Base-by-base conservation (phyloP, 2,888 invertebrate species). In the Caenorhabditis zanzibari region DNA sequence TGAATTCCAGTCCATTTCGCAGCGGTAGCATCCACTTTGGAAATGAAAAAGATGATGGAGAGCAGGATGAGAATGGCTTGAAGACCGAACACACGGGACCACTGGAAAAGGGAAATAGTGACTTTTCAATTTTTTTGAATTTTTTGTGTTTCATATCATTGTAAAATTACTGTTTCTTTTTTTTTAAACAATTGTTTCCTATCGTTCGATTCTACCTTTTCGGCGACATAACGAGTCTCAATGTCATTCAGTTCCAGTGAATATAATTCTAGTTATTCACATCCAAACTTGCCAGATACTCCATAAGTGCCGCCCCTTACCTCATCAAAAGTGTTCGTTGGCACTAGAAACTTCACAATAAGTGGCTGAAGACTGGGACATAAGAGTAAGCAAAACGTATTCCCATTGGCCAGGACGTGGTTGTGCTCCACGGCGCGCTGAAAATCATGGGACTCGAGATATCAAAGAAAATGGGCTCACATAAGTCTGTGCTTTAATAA, bases 331-430 rank as follows among this genome's bases (percentile, higher is more conserved):
- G 81, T 84, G 69, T 84, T 82, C 32, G 75, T 56, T 16, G 66
- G 73, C n/a, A 85, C 85, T 7, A 86, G 35, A 24, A 59, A 71
- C 24, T 85, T 83, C n/a, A 85, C 58, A 4, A 86, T n/a, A 7
- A 79, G 44, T 2, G 86, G 85, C 9, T 81, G 77, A 10, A 74
- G 22, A 56, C 80, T 77, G 2, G 83, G 68, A 59, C 79, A 79
- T 6, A 83, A 26, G n/a, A 84, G 85, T 19, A 86, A 83, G 35
- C 83, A 83, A 24, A 81, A 52, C 1, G 85, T 86, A 44, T 86
- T 86, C 9, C 86, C 86, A 41, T 86, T 86, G 7, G 83, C 86
- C n/a, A 86, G 74, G n/a, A 86, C 59, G 47, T 85, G 83, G 44
- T 81, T 72, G 59, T 86, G 81, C 52, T 86, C 75, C 0, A 69